Evolutionary conservation across 2,888 invertebrate genomes (phyloP).

Genomic region (Agrochola lota): DNA sequence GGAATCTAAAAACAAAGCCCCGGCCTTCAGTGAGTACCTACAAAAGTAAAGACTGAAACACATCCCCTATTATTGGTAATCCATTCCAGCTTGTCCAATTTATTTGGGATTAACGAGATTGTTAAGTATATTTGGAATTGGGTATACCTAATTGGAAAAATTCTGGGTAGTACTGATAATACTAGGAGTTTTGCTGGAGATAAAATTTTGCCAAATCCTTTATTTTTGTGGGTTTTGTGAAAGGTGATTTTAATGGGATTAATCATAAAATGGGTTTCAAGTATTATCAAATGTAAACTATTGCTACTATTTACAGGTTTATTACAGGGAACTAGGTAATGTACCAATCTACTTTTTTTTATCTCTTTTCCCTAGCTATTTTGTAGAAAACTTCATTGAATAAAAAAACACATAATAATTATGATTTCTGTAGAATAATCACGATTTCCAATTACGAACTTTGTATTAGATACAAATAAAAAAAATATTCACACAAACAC

Average conservation of each 20-base stretch:
- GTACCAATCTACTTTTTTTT: not conserved
- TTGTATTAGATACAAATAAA: not conserved
- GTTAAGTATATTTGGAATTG: constrained; percentile 54
- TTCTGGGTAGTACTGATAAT: constrained; percentile 40
- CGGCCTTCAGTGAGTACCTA: constrained; percentile 11
- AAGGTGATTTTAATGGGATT: constrained; percentile 3
- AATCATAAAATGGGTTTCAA: not conserved
- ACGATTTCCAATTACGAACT: not conserved
- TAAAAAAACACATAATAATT: not conserved
- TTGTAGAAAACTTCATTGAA: not conserved
- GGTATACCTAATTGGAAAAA: constrained; percentile 56
- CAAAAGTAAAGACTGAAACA: constrained; percentile 48
- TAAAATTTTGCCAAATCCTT: constrained; percentile 10
- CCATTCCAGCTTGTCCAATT: constrained; percentile 64
- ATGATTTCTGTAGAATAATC: not conserved
- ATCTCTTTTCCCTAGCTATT: not conserved
- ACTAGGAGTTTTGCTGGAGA: not conserved
- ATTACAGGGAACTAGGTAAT: not conserved
- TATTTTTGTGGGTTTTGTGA: constrained; percentile 11
- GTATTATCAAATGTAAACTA: not conserved
- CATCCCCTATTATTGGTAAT: constrained; percentile 57
- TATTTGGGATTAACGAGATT: constrained; percentile 62
- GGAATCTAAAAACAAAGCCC: constrained; percentile 36
- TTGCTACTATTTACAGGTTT: not conserved
- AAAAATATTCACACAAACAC: no score